Base-by-base conservation (phyloP, 2,113 vertebrate species). In the Columbina picui region DNA sequence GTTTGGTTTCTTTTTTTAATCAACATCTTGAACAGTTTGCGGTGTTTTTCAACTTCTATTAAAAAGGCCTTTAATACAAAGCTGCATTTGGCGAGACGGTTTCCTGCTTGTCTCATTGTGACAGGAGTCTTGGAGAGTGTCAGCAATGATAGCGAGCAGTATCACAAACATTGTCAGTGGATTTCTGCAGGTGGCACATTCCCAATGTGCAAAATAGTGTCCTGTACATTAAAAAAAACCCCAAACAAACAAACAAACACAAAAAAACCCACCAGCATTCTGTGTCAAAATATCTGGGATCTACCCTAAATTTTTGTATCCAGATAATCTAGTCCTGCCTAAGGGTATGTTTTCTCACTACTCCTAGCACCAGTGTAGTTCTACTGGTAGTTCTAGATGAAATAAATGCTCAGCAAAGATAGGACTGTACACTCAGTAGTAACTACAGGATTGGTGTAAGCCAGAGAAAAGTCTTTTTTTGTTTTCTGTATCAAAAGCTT, bases 1-100 rank as follows among this genome's bases (percentile, higher is more conserved):
- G 63, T 73, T 92, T 79, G 52, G 32, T 53, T 92, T 79, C 78
- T 83, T 39, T 92, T 83, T 88, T 80, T 32, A 73, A 88, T 91
- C 12, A 52, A 65, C 36, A 22, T 41, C 30, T 11, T 81, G 87
- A 83, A 34, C n/a, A 75, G 53, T 7, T 20, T 52, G 69, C 1
- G 0, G 16, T 86, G 71, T 17, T 82, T 60, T 77, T 69, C 12
- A 50, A 45, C 50, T 73, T 41, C 50, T 7, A 1, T 50, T 91
- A 19, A 21, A 19, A 74, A 32, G 21, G 12, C 49, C 8, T 4
- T 38, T 57, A 55, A 34, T 27, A 50, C 2, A 0, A 61, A 57
- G 61, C 49, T 39, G 21, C 6, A 4, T 17, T 47, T 34, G 49
- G 19, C 32, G 67, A 36, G 39, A 10, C 16, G 2, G 23, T 61